phyloP scores from a whole-genome alignment of 2,113 vertebrate species.

The Otolemur garnettii region DNA sequence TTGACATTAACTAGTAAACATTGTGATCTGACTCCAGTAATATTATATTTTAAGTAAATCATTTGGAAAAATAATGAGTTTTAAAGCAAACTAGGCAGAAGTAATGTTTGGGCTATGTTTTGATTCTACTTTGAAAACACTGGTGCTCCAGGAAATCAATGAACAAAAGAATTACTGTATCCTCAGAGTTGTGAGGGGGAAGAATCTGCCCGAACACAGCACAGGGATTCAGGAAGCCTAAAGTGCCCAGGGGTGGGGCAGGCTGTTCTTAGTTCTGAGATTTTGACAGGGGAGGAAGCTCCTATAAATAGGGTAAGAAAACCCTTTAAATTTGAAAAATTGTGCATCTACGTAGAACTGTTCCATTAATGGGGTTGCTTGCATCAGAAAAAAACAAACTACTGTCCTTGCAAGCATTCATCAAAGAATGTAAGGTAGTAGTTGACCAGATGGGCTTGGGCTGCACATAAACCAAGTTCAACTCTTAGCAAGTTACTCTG shows the following conservation, averaged over 20 bases:
- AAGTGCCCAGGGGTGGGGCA: background rate
- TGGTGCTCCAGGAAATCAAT: conserved; percentile 81
- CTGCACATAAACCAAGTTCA: background rate
- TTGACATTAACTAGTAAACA: conserved; percentile 70
- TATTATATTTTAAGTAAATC: conserved; percentile 70
- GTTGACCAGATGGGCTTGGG: background rate
- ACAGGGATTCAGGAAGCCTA: background rate
- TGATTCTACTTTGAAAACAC: conserved; percentile 80
- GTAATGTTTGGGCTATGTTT: conserved; percentile 74
- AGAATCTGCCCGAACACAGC: background rate
- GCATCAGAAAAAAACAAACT: background rate
- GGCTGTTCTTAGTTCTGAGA: background rate
- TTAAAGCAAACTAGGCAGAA: conserved; percentile 79
- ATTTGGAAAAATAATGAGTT: conserved; percentile 2
- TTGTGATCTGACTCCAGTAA: conserved; percentile 53
- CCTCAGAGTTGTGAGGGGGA: conserved; percentile 61
- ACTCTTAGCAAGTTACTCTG: background rate
- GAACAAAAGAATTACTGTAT: conserved; percentile 83
- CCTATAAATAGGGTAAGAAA: background rate
- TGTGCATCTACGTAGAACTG: background rate
- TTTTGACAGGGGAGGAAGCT: background rate
- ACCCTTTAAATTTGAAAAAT: background rate
- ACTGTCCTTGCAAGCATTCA: background rate
- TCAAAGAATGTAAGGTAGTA: background rate
- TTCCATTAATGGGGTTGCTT: background rate